phyloP scores from a whole-genome alignment of 2,797 vertebrate genomes.

The Rhabdophis nuchalis region DNA sequence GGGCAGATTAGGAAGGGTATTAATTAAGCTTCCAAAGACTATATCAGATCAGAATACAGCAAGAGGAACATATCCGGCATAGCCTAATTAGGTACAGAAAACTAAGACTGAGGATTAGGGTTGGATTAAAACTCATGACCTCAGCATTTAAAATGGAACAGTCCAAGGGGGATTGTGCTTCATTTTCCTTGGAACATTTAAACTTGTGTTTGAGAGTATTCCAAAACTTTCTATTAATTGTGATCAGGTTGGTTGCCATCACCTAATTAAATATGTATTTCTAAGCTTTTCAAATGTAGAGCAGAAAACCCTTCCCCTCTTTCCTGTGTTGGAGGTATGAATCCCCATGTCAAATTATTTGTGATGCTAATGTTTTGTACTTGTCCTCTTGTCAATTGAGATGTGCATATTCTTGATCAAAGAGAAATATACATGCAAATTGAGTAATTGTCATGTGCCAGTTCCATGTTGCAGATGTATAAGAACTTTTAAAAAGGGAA shows the following conservation, averaged over 20 bases:
- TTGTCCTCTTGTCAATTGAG: constrained; percentile 59
- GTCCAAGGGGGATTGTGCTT: not conserved
- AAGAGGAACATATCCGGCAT: too few relatives aligned
- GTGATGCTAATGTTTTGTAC: constrained; percentile 58
- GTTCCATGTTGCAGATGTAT: constrained; percentile 69
- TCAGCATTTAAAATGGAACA: not conserved
- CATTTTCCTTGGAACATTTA: not conserved
- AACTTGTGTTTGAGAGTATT: not conserved
- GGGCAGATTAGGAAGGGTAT: not conserved
- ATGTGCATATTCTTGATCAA: constrained; percentile 73
- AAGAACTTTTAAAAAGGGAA: constrained; percentile 72
- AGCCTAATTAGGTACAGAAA: not conserved
- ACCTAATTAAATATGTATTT: constrained; percentile 60
- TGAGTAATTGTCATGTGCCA: constrained; percentile 78
- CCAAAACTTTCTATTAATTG: not conserved
- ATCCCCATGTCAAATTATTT: constrained; percentile 62
- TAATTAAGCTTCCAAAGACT: not conserved
- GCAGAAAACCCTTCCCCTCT: constrained; percentile 51
- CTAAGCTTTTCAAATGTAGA: constrained; percentile 42
- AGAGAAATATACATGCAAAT: constrained; percentile 55
- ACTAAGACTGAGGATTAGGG: not conserved
- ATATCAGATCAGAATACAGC: not conserved
- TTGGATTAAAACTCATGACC: not conserved
- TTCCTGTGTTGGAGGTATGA: constrained; percentile 51
- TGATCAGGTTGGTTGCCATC: constrained; percentile 47